Base-by-base conservation (phyloP, 2,797 vertebrate genomes). In the Poeciliopsis presidionis region DNA sequence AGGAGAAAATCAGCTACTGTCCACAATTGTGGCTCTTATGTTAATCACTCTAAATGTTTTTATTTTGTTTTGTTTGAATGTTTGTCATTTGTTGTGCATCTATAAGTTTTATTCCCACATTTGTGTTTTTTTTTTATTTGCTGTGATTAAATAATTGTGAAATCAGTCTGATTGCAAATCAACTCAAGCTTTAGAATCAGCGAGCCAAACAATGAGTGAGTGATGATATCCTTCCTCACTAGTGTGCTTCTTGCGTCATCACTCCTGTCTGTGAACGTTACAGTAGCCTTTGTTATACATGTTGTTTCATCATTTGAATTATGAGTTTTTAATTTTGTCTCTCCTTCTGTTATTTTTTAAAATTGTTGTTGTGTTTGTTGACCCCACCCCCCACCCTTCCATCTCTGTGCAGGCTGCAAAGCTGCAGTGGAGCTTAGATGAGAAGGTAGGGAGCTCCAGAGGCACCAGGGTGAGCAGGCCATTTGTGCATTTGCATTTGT, bases 351-450 rank as follows among this genome's bases (percentile, higher is more conserved):
- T 75, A 69, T 85, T 86, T 87, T 89, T 78, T 80, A 82, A 45
- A 45, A 20, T 81, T 89, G 77, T 88, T 88, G 83, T 86, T 85
- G 12, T 89, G 85, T 92, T 89, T 90, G 89, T 93, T 39, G 46
- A 72, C 75, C 67, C 25, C 51, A 73, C 43, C 51, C 77, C 81
- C 77, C 75, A 80, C 81, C 74, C 90, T 84, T 90, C 87, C 90
- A 93, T 95, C 87, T 94, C 89, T 93, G 92, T 92, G 87, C 94
- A 96, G 96, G 95, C 95, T 94, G 92, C 94, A 93, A 94, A 95
- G 88, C 91, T 93, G 91, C 95, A 96, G 92, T 96, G 95, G 96
- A 94, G 94, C 91, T 95, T 96, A 95, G 93, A 94, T 94, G 95
- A 96, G 93, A 95, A 95, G 93, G 95, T 95, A 96, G 95, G 95